Percentiles rank a stretch among this genome's conserved stretches.
These are phyloP conservation scores for Anabacerthia variegaticeps DNA, from an alignment of 2,797 vertebrate genomes.

Conservation along the genomic window DNA sequence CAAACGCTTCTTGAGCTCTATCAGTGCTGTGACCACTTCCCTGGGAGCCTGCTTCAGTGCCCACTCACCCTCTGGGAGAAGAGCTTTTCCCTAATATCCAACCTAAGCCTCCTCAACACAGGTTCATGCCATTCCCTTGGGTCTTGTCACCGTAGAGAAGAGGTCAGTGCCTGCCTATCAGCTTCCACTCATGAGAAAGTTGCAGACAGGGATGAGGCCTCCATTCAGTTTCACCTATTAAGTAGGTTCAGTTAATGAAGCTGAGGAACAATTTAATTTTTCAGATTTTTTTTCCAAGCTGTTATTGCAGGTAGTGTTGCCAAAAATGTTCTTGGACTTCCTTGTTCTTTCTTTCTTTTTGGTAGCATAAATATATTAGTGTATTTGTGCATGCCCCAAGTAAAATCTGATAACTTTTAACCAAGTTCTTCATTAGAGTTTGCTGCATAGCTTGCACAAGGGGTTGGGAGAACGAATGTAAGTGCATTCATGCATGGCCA, in stretches of 20 bases:
- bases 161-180: background rate
- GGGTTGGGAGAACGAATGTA: fast-evolving
- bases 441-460: fast-evolving
- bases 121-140: too few relatives aligned
- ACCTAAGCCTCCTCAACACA: too few relatives aligned
- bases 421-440: background rate
- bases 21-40: background rate
- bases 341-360: background rate
- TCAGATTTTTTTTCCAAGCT: background rate
- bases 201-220: background rate
- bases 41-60: background rate
- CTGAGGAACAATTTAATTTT: background rate
- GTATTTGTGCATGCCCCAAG: background rate
- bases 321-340: background rate
- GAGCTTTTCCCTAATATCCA: background rate
- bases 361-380: background rate
- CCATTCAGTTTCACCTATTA: background rate
- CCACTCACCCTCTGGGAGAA: fast-evolving
- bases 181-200: background rate
- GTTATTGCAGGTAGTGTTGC: fast-evolving
- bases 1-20: background rate
- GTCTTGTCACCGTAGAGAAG: too few relatives aligned
- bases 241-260: background rate
- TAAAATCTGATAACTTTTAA: background rate
- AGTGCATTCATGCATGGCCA: background rate